Base-by-base conservation (phyloP, 1,140 invertebrate genomes). In the Spodoptera litura region DNA sequence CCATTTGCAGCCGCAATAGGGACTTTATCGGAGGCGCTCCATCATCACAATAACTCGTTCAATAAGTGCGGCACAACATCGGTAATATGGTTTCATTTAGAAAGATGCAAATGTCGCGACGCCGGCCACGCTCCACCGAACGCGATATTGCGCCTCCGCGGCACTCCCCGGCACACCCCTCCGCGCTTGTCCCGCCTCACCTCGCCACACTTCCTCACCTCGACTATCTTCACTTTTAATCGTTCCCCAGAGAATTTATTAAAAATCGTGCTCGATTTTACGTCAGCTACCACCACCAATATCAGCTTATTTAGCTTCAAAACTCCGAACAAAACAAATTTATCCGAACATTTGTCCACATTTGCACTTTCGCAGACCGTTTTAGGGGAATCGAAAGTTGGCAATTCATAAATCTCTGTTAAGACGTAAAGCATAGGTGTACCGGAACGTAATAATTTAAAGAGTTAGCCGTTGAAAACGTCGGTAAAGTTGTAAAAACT, bases 1-100 rank as follows among this genome's bases (percentile, higher is more conserved):
- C 51, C 74, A 77, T 77, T 77, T 66, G 52, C 59, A 55, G 76
- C 53, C 56, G 78, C 74, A 62, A 4, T 75, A 15, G 35, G 68
- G 73, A 81, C 68, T 78, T 82, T 80, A 82, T 81, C 79, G 44
- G 52, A 79, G 66, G 53, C 76, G 20, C 78, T 78, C 70, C 77
- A 83, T 81, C 79, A 81, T 83, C 81, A 82, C 81, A 85, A 83
- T 84, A 86, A 83, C 81, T 82, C 79, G 81, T 84, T 78, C 83
- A 85, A 87, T 85, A 87, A 81, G 73, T 81, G 83, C 85, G 87
- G 73, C 83, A 83, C 84, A 88, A 87, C 84, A 90, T 88, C 83
- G 88, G 88, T 90, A 90, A 89, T 85, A 88, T 88, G 88, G 86
- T 90, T 89, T 92, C 87, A 90, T 91, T 91, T 88, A 83, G 85